Evolutionary conservation across 2,797 vertebrate species (phyloP).

Genomic region (Microctenopoma lineatum): DNA sequence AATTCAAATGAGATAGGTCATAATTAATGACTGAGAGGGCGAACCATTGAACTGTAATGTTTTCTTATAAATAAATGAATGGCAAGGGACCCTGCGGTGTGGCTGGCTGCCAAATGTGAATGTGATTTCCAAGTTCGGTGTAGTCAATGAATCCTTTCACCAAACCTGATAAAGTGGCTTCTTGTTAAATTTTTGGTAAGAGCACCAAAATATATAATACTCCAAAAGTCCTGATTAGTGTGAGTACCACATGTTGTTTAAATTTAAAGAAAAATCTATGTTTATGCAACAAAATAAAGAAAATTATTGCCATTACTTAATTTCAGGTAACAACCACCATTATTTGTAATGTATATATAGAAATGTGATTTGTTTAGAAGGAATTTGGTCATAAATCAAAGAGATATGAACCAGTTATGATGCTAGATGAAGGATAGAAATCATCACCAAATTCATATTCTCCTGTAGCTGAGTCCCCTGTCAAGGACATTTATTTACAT

Average conservation of each 20-base stretch:
- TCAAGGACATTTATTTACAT: no score
- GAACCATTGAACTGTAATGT: slow-evolving; percentile 53
- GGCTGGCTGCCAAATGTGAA: slow-evolving; percentile 60
- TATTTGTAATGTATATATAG: no score
- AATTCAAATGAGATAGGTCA: slow-evolving; percentile 50
- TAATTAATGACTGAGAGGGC: slow-evolving; percentile 55
- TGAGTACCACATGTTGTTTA: background rate
- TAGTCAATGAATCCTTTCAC: slow-evolving; percentile 54
- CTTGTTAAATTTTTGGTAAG: slow-evolving; percentile 36
- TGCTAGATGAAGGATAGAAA: no score
- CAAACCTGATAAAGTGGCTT: slow-evolving; percentile 60
- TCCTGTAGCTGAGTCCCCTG: no score
- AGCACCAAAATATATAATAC: background rate
- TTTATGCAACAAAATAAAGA: no score
- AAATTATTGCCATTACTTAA: no score
- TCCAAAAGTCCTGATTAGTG: no score
- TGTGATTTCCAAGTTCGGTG: slow-evolving; percentile 49
- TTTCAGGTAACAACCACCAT: no score
- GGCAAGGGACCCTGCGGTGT: slow-evolving; percentile 35
- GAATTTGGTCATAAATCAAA: no score
- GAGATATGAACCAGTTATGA: no score
- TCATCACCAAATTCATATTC: no score
- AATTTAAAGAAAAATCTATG: slow-evolving; percentile 3
- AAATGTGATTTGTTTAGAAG: no score
- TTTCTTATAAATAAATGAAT: slow-evolving; percentile 64